Evolutionary conservation across 2,113 vertebrate genomes (phyloP).

Genomic region (Oostethus manadensis): DNA sequence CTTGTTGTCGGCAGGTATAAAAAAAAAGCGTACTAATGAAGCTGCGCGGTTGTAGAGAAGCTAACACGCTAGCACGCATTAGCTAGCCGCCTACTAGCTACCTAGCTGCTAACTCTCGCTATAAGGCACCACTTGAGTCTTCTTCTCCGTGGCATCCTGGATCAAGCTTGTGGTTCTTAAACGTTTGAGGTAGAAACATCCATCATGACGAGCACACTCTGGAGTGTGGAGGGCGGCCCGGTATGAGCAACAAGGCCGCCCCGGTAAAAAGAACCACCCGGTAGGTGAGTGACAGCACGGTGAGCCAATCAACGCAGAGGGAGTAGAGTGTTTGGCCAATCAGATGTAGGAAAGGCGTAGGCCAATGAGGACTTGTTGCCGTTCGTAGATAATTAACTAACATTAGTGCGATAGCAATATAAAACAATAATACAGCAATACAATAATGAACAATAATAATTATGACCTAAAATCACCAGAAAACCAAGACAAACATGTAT

Average conservation of each 20-base stretch:
- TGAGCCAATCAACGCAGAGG: constrained; percentile 44
- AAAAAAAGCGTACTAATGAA: constrained; percentile 17
- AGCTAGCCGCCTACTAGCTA: constrained; percentile 38
- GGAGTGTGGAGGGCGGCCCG: neutral
- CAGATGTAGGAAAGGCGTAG: neutral
- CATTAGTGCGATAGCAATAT: too few species aligned
- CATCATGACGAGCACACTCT: neutral
- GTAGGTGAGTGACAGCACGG: constrained; percentile 3
- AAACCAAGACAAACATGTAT: too few species aligned
- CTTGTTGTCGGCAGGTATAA: neutral
- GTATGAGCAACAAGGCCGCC: neutral
- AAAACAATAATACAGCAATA: too few species aligned
- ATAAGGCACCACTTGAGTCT: constrained; percentile 56
- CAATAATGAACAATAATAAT: too few species aligned
- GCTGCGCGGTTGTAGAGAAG: constrained; percentile 6
- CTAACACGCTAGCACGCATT: constrained; percentile 38
- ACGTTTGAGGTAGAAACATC: constrained; percentile 1
- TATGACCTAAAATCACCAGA: too few species aligned
- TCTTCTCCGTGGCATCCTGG: constrained; percentile 61
- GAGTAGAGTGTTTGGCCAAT: constrained; percentile 26
- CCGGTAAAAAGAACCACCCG: neutral
- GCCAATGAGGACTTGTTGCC: neutral
- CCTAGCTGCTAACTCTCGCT: constrained; percentile 21
- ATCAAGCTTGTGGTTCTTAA: constrained; percentile 13
- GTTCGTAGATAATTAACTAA: too few species aligned